A percentile compares a stretch with the other conserved stretches of the same genome.
These are phyloP conservation scores for Bombus pascuorum DNA, from an alignment of 1,140 invertebrate genomes.

Conservation along the genomic window DNA sequence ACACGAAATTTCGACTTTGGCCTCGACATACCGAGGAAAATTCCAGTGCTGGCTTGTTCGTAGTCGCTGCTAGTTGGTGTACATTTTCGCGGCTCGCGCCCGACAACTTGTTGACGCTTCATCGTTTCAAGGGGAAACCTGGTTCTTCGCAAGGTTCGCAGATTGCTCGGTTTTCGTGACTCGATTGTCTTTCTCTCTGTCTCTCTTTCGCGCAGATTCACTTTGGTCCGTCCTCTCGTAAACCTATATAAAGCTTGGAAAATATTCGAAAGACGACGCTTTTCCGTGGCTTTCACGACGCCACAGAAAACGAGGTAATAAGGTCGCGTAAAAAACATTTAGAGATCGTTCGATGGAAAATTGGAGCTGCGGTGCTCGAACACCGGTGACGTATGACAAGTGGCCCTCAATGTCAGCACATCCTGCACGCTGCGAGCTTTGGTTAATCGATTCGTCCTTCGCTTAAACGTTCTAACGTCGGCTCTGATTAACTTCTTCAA, in stretches of 20 bases:
- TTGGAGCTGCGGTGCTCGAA: constrained; percentile 11
- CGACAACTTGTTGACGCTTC: constrained; percentile 8
- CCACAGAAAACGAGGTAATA: background rate
- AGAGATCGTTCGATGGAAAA: constrained; percentile 6
- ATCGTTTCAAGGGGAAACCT: background rate
- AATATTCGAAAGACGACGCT: background rate
- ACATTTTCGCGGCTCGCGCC: background rate
- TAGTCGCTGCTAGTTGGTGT: background rate
- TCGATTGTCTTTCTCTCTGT: background rate
- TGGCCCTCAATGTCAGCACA: constrained; percentile 26
- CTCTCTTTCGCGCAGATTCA: background rate
- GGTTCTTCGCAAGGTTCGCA: background rate
- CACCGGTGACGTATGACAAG: constrained; percentile 18
- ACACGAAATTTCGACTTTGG: background rate
- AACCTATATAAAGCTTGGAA: background rate
- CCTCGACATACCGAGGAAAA: too few species aligned
- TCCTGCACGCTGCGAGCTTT: background rate
- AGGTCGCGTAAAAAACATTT: background rate
- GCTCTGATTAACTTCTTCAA: constrained; percentile 23
- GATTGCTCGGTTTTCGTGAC: background rate
- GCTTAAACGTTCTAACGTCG: constrained; percentile 48
- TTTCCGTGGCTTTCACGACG: background rate
- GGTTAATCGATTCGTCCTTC: constrained; percentile 60
- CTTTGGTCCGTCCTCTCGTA: background rate
- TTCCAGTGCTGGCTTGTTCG: background rate